Evolutionary conservation across 2,113 vertebrate species (phyloP).

Genomic region (Sminthopsis crassicaudata): DNA sequence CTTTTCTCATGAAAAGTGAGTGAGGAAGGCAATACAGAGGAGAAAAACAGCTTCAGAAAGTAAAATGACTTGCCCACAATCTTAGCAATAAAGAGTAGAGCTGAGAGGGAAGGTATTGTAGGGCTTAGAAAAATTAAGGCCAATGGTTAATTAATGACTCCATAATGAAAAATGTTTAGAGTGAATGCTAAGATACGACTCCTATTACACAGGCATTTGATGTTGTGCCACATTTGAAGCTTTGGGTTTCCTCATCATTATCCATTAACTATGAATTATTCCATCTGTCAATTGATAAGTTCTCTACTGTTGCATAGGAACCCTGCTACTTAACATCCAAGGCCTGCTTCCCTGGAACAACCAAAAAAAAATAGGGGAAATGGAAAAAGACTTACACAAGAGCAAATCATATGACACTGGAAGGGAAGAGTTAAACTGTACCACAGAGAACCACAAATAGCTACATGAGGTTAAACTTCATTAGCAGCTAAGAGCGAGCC

Average conservation of each 20-base stretch:
- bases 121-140: background rate
- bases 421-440: background rate
- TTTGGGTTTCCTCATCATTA: background rate
- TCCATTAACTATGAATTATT: background rate
- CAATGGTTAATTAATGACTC: background rate
- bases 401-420: background rate
- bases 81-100: background rate
- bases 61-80: background rate
- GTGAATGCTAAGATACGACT: background rate
- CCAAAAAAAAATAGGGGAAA: too few species aligned
- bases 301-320: background rate
- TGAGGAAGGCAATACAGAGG: background rate
- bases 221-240: background rate
- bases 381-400: background rate
- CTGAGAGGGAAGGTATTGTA: background rate
- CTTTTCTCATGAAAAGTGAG: background rate
- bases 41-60: background rate
- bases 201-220: background rate
- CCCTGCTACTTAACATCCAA: rapidly evolving
- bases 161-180: background rate
- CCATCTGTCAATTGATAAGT: rapidly evolving
- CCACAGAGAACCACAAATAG: background rate
- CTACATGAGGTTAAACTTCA: background rate
- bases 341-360: background rate
- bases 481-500: background rate